Evolutionary conservation across 2,888 invertebrate species (phyloP).

Genomic region (Calliopum simillimum): DNA sequence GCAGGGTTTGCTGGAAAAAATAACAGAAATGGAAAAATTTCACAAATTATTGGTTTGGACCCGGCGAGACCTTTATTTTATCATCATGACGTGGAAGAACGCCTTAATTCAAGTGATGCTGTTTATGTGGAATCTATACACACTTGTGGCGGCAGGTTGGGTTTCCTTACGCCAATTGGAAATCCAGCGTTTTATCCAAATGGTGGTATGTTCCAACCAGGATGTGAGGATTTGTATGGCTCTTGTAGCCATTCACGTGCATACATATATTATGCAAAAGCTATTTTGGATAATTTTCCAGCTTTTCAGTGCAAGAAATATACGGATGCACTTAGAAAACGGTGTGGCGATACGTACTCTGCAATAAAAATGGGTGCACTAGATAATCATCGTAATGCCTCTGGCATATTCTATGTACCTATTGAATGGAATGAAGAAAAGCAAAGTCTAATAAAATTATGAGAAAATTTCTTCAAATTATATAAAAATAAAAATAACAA

Average conservation of each 20-base stretch:
- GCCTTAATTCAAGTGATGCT: slow-evolving; percentile 53
- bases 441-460: too few relatives aligned
- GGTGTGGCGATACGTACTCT: slow-evolving; percentile 45
- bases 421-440: too few relatives aligned
- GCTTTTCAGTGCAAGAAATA: slow-evolving; percentile 49
- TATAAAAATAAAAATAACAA: too few relatives aligned
- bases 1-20: slow-evolving; percentile 71
- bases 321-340: slow-evolving; percentile 45
- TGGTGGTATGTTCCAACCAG: slow-evolving; percentile 69
- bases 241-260: slow-evolving; percentile 66
- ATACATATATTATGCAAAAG: slow-evolving; percentile 64
- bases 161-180: slow-evolving; percentile 56
- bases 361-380: slow-evolving; percentile 52
- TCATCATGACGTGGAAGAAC: slow-evolving; percentile 48
- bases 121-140: slow-evolving; percentile 57
- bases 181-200: slow-evolving; percentile 70
- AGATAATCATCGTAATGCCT: slow-evolving; percentile 40
- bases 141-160: slow-evolving; percentile 52
- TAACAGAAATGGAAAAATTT: slow-evolving; percentile 69
- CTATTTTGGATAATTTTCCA: slow-evolving; percentile 56
- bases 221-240: slow-evolving; percentile 65
- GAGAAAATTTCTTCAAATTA: too few relatives aligned
- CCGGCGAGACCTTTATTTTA: slow-evolving; percentile 51
- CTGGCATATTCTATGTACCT: slow-evolving; percentile 54
- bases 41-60: slow-evolving; percentile 68